Base-by-base conservation (phyloP, 2,888 invertebrate genomes). In the Lepidochrysops patricia region DNA sequence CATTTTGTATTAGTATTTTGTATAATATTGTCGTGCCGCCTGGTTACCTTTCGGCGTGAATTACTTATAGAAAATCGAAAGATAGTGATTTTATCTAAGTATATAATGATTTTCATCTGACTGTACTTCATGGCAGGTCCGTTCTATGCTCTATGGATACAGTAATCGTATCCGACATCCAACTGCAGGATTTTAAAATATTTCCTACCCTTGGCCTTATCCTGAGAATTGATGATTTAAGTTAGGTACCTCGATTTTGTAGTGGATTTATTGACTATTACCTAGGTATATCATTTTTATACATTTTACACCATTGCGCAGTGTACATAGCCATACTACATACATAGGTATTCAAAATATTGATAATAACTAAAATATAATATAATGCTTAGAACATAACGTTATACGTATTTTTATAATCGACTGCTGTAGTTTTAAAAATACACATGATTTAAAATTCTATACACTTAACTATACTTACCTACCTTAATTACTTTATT, bases 381-480 rank as follows among this genome's bases (percentile, higher is more conserved):
- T 12, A 37, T 15, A 6, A 43, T 43, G 19, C 9, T n/a, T n/a
- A 9, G 19, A 3, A 19, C 7, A 29, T 29, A 23, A 19, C 9
- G 54, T 13, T 29, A 15, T 32, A n/a, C n/a, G 54, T 54, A 54
- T 54, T 54, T 54, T 54, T 54, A 32, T 54, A 54, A 54, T 27
- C 29, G 32, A 54, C 29, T 54, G 54, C 29, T 54, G 54, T 54
- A 29, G 19, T 4, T 29, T 32, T 32, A n/a, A 19, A 29, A 54
- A 19, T 32, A 29, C 29, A 29, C 19, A 12, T n/a, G n/a, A n/a
- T 54, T 54, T 19, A 5, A 15, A 29, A 54, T 54, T 32, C 32
- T 52, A 29, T 52, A 29, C 52, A 52, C 52, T 29, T 48, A 25
- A 23, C n/a, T n/a, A n/a, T n/a, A n/a, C n/a, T n/a, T n/a, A n/a